Conservation (phyloP, 2,888 invertebrate genomes). For the Helicoverpa assulta region DNA sequence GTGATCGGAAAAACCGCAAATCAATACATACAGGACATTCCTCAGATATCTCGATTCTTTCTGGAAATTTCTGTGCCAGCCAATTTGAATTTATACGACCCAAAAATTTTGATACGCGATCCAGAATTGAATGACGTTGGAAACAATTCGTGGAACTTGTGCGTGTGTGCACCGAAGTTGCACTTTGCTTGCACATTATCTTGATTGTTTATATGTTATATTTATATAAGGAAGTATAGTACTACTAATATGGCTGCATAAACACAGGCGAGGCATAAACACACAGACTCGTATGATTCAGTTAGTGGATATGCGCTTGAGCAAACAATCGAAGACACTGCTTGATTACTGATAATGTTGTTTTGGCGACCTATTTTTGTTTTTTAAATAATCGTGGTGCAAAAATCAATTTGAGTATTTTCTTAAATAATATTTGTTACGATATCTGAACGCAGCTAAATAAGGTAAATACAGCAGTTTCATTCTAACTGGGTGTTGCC, state of each 20-base stretch:
- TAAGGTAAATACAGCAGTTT: too few species aligned
- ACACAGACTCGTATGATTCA: slow-evolving; percentile 3
- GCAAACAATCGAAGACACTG: slow-evolving; percentile 28
- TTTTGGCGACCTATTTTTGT: slow-evolving; percentile 11
- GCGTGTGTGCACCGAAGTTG: slow-evolving; percentile 5
- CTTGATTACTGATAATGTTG: neutral
- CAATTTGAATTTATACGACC: slow-evolving; percentile 6
- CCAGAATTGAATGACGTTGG: slow-evolving; percentile 12
- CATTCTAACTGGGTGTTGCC: too few species aligned
- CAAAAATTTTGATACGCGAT: neutral
- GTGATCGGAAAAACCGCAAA: slow-evolving; percentile 17
- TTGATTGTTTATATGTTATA: slow-evolving; percentile 15
- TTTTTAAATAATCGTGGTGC: neutral
- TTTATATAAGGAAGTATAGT: slow-evolving; percentile 10
- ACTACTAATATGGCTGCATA: slow-evolving; percentile 13
- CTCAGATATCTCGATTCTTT: slow-evolving; percentile 13
- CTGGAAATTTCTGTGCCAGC: slow-evolving; percentile 24
- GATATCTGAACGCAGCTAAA: too few species aligned
- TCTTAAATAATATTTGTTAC: too few species aligned
- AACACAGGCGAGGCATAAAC: slow-evolving; percentile 20
- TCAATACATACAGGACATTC: slow-evolving; percentile 7
- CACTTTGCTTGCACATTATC: neutral
- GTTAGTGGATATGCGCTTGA: slow-evolving; percentile 30
- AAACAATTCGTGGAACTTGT: slow-evolving; percentile 2
- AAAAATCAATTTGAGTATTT: neutral